These are phyloP conservation scores for Kryptopterus vitreolus DNA, from an alignment of 2,797 vertebrate species.

Conservation along the genomic window DNA sequence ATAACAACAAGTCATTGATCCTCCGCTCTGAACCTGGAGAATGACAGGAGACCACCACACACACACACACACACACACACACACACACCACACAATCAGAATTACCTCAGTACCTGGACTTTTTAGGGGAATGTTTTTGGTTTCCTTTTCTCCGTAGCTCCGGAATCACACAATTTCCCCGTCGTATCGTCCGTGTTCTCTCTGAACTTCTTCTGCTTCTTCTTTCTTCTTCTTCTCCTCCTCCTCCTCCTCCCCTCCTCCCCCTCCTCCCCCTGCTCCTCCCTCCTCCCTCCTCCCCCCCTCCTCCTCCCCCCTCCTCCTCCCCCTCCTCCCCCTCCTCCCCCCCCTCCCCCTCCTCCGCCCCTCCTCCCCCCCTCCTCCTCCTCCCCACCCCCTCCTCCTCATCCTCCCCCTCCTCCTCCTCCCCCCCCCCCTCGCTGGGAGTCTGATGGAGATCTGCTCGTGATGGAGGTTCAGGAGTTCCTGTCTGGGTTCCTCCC, in stretches of 20 bases:
- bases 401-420: conserved; percentile 27
- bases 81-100: background rate
- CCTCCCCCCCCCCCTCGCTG: conserved; percentile 2
- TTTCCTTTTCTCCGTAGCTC: conserved; percentile 34
- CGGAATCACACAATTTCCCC: conserved; percentile 39
- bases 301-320: conserved; percentile 2
- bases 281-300: too few relatives aligned
- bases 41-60: too few relatives aligned
- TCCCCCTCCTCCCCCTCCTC: conserved; percentile 10
- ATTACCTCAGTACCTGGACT: conserved; percentile 59
- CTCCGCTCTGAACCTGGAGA: background rate
- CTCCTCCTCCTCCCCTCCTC: too few relatives aligned
- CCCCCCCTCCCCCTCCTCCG: conserved; percentile 32
- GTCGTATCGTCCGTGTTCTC: conserved; percentile 52
- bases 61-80: too few relatives aligned
- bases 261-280: too few relatives aligned
- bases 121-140: conserved; percentile 51
- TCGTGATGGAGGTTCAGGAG: background rate
- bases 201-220: conserved; percentile 57
- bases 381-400: conserved; percentile 10
- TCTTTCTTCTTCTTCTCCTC: conserved; percentile 68
- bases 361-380: conserved; percentile 33
- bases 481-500: background rate
- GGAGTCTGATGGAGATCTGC: background rate
- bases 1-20: too few relatives aligned